Base-by-base conservation (phyloP, 2,797 vertebrate species). In the Cyclura pinguis region DNA sequence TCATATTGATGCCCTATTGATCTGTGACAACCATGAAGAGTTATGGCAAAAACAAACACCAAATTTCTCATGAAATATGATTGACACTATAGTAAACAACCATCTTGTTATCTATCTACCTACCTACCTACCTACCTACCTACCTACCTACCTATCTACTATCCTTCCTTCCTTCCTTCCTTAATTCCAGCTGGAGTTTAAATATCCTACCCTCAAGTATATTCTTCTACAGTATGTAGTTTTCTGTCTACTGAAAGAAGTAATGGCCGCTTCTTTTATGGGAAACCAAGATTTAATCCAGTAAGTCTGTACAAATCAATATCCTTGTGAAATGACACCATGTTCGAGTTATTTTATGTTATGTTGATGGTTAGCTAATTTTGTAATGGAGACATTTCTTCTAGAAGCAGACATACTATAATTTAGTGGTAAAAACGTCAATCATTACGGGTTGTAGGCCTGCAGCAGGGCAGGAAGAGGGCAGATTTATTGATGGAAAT, bases 401-500 rank as follows among this genome's bases (percentile, higher is more conserved):
- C 95, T 93, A 89, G 95, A 98, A 97, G 98, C 97, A 98, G 98
- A 98, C 97, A 95, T 95, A 97, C 98, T 97, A 97, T 98, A 98
- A 99, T 98, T 98, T 98, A 97, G 97, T 96, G 97, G 97, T 98
- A 98, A 98, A 99, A 98, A 97, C 88, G 98, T 98, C 98, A 98
- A 98, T 99, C 98, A 98, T 93, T 47, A 78, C 87, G 92, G 96
- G 97, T 94, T 96, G 97, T 97, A 95, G 96, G 97, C 97, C 97
- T 98, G 96, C 95, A 95, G 95, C 96, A 93, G 95, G 97, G 98
- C 98, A 98, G 86, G 95, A 97, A 96, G 96, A 97, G 98, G 98
- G 96, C 97, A 98, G 97, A 99, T 98, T 98, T 98, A 99, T 98
- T 97, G 98, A 98, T 97, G 97, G 97, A 98, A 99, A 98, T 97